Percentiles rank a stretch among this genome's conserved stretches.
Evolutionary conservation across 2,888 invertebrate genomes (phyloP).

Genomic region (Drosophila cognata): DNA sequence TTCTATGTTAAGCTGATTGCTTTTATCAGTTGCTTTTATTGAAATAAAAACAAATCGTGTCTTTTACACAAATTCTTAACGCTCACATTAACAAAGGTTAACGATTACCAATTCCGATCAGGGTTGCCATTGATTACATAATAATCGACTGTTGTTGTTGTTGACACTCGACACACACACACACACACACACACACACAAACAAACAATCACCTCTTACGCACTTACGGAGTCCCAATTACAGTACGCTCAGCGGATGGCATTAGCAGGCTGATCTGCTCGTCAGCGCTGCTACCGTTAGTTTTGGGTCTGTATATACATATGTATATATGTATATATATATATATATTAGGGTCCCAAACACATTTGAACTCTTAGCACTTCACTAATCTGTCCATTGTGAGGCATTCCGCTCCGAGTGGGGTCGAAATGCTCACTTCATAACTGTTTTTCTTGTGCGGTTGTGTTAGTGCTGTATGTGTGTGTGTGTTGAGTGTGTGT

Average conservation of each 20-base stretch:
- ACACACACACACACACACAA: constrained; percentile 7
- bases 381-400: constrained; percentile 80
- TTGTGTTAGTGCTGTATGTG: constrained; percentile 3
- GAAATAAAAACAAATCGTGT: neutral
- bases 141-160: constrained; percentile 33
- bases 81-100: neutral
- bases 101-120: constrained; percentile 16
- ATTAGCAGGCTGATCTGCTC: constrained; percentile 43
- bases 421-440: constrained; percentile 50
- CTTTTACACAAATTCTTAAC: neutral
- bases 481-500: neutral
- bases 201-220: constrained; percentile 23
- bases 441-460: constrained; percentile 51
- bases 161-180: neutral
- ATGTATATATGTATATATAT: neutral
- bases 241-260: constrained; percentile 26
- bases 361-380: constrained; percentile 78
- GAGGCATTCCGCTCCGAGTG: constrained; percentile 62
- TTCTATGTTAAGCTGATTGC: neutral
- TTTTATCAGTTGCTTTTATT: neutral
- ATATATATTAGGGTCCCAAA: constrained; percentile 28
- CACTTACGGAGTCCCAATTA: constrained; percentile 44
- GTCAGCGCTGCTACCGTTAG: constrained; percentile 9
- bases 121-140: constrained; percentile 16
- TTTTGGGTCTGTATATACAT: constrained; percentile 10